Base-by-base conservation (phyloP, 2,113 vertebrate genomes). In the Oncorhynchus mykiss region DNA sequence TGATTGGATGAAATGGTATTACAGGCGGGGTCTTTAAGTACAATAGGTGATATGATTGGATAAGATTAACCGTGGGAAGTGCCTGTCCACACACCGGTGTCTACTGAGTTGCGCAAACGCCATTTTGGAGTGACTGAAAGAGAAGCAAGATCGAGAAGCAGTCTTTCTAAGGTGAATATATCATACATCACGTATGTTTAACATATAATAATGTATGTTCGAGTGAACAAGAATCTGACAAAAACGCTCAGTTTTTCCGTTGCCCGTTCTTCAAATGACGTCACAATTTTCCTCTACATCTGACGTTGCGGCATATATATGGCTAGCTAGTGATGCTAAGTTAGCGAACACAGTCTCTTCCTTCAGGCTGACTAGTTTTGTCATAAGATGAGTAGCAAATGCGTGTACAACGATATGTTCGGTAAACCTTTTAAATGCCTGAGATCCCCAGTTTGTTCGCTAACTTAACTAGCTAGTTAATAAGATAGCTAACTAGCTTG, bases 101-200 rank as follows among this genome's bases (percentile, higher is more conserved):
- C 78, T 88, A 83, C 85, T 67, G 78, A 90, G 88, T 84, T 92
- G 88, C 87, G 85, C 88, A 87, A 88, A 93, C 91, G 92, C 92
- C 92, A 93, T 93, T 93, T 93, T 93, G 92, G 85, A 88, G 87
- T 91, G 86, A 86, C 91, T 82, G 86, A 85, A 83, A 86, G 80
- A 89, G 85, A 86, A 82, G 83, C 88, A 88, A 87, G 86, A 88
- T 84, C 90, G 78, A 86, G 90, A 90, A 91, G 87, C 85, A 76
- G 87, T 82, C 69, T 85, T 88, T 45, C 64, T 88, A 82, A 92
- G 91, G 92, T 91, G 89, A 89, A 34, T 60, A 60, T 8, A 4
- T 12, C 3, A 1, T 5, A 45, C 39, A 22, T 16, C 3, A 20
- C n/a, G 59, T 62, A 24, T 16, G 7, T n/a, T 22, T 62, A 9